Evolutionary conservation across 2,113 vertebrate genomes (phyloP).

Genomic region (Dicrurus megarhynchus): DNA sequence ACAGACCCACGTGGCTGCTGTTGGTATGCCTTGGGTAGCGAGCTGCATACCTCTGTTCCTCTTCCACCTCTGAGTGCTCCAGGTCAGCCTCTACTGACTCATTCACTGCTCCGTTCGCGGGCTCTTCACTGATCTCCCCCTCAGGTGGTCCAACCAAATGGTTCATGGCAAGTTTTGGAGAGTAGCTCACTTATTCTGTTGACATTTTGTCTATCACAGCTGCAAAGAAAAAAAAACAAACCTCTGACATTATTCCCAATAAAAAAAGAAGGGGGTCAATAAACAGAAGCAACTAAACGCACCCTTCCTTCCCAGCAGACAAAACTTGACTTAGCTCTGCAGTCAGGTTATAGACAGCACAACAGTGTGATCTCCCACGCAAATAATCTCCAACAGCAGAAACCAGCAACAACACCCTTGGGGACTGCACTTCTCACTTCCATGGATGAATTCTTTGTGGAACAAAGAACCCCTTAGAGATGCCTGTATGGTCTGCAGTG

Average conservation of each 20-base stretch:
- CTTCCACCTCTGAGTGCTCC: conserved; percentile 73
- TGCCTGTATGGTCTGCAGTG: background rate
- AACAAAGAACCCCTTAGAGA: background rate
- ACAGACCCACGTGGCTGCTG: conserved; percentile 56
- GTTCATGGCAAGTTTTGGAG: conserved; percentile 81
- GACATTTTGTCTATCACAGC: conserved; percentile 72
- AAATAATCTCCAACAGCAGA: background rate
- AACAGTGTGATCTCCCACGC: background rate
- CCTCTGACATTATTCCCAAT: background rate
- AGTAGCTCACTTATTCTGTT: conserved; percentile 62
- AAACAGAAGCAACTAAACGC: background rate
- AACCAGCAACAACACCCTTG: background rate
- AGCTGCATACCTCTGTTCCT: conserved; percentile 65
- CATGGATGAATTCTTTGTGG: background rate
- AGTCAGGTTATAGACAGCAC: background rate
- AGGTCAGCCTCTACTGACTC: conserved; percentile 85
- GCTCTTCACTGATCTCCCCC: conserved; percentile 76
- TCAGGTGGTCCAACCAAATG: conserved; percentile 77
- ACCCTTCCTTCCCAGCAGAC: background rate
- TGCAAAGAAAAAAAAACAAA: conserved; percentile 25
- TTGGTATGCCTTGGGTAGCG: conserved; percentile 41
- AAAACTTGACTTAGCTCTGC: background rate
- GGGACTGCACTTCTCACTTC: background rate
- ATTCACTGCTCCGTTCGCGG: conserved; percentile 71
- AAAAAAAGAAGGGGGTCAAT: background rate